A percentile compares a stretch with the other conserved stretches of the same genome.
phyloP scores from a whole-genome alignment of 2,797 vertebrate genomes.

The Yasuhikotakia modesta region DNA sequence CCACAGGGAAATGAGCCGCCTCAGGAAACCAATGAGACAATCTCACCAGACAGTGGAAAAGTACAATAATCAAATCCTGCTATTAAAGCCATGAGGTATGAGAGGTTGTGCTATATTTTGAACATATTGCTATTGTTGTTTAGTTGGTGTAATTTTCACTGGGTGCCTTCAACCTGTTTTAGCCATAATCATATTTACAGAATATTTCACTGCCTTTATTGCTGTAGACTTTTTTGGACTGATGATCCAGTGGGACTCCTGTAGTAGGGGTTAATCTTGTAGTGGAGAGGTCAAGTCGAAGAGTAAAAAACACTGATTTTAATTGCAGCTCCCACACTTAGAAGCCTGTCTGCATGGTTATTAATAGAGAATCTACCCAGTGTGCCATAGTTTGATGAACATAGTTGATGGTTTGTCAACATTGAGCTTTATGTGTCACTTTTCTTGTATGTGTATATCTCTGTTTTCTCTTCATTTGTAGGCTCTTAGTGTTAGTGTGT shows the following conservation, averaged over 20 bases:
- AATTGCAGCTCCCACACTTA: constrained; percentile 54
- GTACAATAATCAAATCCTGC: background rate
- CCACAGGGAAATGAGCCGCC: background rate
- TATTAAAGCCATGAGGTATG: background rate
- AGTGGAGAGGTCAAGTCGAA: constrained; percentile 21
- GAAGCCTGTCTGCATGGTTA: constrained; percentile 49
- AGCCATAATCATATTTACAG: too few species aligned
- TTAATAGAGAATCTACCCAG: constrained; percentile 9
- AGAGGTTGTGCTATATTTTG: background rate
- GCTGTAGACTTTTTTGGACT: background rate
- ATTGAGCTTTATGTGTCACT: background rate
- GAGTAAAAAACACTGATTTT: constrained; percentile 22
- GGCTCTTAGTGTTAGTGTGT: background rate
- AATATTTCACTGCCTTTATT: too few species aligned
- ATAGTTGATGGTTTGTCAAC: background rate
- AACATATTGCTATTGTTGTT: too few species aligned
- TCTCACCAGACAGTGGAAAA: background rate
- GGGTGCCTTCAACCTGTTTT: too few species aligned
- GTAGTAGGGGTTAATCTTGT: background rate
- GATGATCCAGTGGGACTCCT: background rate
- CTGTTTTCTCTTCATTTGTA: constrained; percentile 52
- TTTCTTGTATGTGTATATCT: background rate
- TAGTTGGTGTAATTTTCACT: background rate
- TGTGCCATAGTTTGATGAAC: constrained; percentile 17
- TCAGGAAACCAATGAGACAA: background rate